Base-by-base conservation (phyloP, 2,797 vertebrate species). In the Heteromormyrus szaboi region DNA sequence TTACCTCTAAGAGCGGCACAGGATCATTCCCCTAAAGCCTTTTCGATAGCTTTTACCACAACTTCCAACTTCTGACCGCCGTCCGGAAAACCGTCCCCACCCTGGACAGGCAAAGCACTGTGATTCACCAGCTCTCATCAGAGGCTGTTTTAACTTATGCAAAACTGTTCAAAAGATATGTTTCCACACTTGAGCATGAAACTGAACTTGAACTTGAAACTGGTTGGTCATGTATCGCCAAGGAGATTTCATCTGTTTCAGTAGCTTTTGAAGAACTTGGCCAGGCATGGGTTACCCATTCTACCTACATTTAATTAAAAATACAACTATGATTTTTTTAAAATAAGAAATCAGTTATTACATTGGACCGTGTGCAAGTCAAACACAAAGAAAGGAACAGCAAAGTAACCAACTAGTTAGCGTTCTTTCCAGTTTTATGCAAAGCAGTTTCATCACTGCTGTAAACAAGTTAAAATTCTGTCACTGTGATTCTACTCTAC, bases 71-170 rank as follows among this genome's bases (percentile, higher is more conserved):
- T 93, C 76, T 85, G 29, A 1, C 89, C 41, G 0, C 19, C 87
- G 85, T 93, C 92, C 22, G 92, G 89, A 89, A 92, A 92, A 50
- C 93, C 93, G n/a, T 90, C 88, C 19, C 93, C 93, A 54, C 90
- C 88, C 93, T 93, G 89, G n/a, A 86, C 25, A 83, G 41, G 59
- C 76, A 87, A 12, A 22, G 4, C 19, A 9, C 25, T 33, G 14
- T 29, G 6, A 85, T 22, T 25, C 22, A 17, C 8, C 50, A 9
- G 48, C 44, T n/a, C 3, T 22, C 37, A 83, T 12, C n/a, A 11
- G 1, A 22, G 79, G 17, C 79, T 3, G 19, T 22, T 48, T 5
- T 22, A 19, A 9, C 17, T 83, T 44, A 11, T 12, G 68, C 11
- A 3, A 14, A 46, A 41, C 76, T 50, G 79, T 11, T 19, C 19